Evolutionary conservation across 2,888 invertebrate genomes (phyloP), one percentile per base, ranked within the genome.

Genomic region (Minunthozetes semirufus): DNA sequence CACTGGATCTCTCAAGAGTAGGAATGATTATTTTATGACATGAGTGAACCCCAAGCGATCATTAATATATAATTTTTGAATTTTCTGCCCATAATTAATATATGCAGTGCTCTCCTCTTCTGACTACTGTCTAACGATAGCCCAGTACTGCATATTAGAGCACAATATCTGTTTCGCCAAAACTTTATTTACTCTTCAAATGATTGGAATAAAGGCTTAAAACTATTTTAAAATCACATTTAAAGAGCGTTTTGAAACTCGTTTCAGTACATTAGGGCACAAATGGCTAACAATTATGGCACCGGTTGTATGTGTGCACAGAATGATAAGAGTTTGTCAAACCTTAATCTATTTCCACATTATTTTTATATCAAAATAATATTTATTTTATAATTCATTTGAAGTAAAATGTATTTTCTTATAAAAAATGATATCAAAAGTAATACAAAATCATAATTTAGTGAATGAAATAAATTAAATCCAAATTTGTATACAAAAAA

Each of bases 21-120:
- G 33, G 8, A 33, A 33, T 33, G 33, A 33, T 33, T 33, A 33
- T 33, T 33, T 33, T 48, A 48, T 17, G 61, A 61, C 15, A 27
- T 61, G 27, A 61, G 11, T 29, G 61, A 61, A 25, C 61, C 27
- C 61, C 4, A 61, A 61, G 61, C 61, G 25, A 61, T 61, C 25
- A 61, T 61, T 61, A 61, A 29, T 61, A 61, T 61, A 61, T 17
- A 25, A 25, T 61, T 27, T 13, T 53, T 48, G 17, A 11, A 48
- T 48, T 15, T 48, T 48, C 2, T 48, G 13, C 17, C 17, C 15
- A 48, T 48, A 48, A 48, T 48, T 48, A 48, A 48, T 15, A 48
- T 48, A 33, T 33, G 33, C 33, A 5, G 33, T 33, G 33, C 33
- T 33, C 33, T 33, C 33, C 33, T 5, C 33, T 33, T 8, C 8